phyloP scores from a whole-genome alignment of 2,797 vertebrate species.

The Manis javanica region DNA sequence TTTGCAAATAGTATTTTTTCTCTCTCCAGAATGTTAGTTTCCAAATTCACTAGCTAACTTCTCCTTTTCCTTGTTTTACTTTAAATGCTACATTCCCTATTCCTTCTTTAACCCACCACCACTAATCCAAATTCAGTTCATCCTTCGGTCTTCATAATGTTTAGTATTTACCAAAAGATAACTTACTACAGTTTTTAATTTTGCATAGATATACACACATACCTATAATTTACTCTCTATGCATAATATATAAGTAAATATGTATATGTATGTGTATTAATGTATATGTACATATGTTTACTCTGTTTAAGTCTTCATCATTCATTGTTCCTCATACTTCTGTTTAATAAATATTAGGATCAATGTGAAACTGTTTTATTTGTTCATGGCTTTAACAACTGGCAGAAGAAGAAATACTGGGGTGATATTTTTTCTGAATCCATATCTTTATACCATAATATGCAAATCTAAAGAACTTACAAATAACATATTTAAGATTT shows the following conservation, averaged over 20 bases:
- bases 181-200: not conserved
- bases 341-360: not conserved
- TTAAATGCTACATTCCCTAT: not conserved
- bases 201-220: not conserved
- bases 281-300: not conserved
- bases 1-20: not conserved
- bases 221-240: not conserved
- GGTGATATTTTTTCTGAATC: not conserved
- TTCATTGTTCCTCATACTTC: not conserved
- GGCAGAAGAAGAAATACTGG: not conserved
- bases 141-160: not conserved
- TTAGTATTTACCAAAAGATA: not conserved
- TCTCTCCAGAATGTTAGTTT: not conserved
- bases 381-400: not conserved
- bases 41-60: not conserved
- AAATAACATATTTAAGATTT: not conserved
- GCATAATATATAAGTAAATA: not conserved
- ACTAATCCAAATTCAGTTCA: not conserved
- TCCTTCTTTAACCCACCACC: not conserved
- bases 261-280: no score
- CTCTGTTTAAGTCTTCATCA: not conserved
- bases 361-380: not conserved
- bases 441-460: not conserved
- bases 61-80: not conserved
- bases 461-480: not conserved